These are phyloP conservation scores for Sinonovacula constricta DNA, from an alignment of 1,140 invertebrate species.

Conservation along the genomic window DNA sequence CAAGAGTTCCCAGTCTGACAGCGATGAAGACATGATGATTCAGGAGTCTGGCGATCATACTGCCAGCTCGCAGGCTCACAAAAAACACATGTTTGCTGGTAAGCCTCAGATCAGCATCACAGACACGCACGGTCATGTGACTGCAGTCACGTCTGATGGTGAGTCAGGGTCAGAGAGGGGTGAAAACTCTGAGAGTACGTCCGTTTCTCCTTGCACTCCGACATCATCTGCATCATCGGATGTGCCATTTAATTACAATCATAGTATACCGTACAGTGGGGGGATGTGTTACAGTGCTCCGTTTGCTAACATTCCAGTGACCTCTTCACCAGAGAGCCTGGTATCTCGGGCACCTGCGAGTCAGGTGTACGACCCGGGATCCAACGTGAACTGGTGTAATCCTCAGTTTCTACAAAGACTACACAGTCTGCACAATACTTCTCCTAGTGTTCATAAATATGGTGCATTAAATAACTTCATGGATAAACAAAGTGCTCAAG, in stretches of 20 bases:
- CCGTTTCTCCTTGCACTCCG: slow-evolving; percentile 26
- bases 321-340: slow-evolving; percentile 14
- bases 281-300: slow-evolving; percentile 58
- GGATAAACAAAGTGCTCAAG: slow-evolving; percentile 31
- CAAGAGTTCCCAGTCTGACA: slow-evolving; percentile 70
- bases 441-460: background rate
- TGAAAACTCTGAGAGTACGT: slow-evolving; percentile 38
- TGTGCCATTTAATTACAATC: slow-evolving; percentile 43
- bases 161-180: slow-evolving; percentile 82
- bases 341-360: background rate
- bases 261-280: slow-evolving; percentile 38
- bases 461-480: slow-evolving; percentile 20
- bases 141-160: slow-evolving; percentile 82
- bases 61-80: background rate
- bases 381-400: slow-evolving; percentile 33
- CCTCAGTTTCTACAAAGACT: slow-evolving; percentile 29
- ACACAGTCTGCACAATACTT: slow-evolving; percentile 22
- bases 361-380: slow-evolving; percentile 19
- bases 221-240: slow-evolving; percentile 11
- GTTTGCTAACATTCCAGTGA: slow-evolving; percentile 58
- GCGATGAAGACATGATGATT: slow-evolving; percentile 76
- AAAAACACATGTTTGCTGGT: slow-evolving; percentile 54
- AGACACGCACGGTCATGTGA: slow-evolving; percentile 87
- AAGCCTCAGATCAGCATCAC: slow-evolving; percentile 93
- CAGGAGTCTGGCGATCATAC: slow-evolving; percentile 51